Base-by-base conservation (phyloP, 1,140 invertebrate species). In the Parasteatoda tepidariorum region DNA sequence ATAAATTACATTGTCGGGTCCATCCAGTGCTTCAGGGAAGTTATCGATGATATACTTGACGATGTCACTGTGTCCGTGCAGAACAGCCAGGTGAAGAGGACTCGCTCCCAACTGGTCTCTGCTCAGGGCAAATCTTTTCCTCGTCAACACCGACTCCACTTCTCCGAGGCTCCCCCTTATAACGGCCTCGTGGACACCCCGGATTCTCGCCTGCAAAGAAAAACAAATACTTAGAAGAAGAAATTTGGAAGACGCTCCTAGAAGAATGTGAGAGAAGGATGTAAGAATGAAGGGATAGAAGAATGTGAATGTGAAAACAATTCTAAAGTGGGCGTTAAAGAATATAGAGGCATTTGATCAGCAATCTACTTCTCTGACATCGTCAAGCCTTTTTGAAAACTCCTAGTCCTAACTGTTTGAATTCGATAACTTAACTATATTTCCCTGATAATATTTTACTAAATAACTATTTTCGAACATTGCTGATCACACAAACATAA, bases 61-160 rank as follows among this genome's bases (percentile, higher is more conserved):
- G 96, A 54, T 97, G 57, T 94, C 98, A 0, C 97, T 96, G 89
- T 99, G 97, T 0, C 97, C 97, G 86, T 95, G 98, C 76, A 98
- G 91, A 0, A 95, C 94, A 7, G 97, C 96, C 62, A 97, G 95
- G 89, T 99, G 97, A 41, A 99, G 89, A 1, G 97, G 95, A 2
- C 96, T 97, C 24, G 96, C 93, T 15, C 96, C 95, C 86, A 94
- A 93, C 41, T 94, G 92, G 89, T 97, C 95, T 86, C 94, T 92
- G 18, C 95, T 95, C 55, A 96, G 92, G 7, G 95, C 96, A 87
- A 98, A 96, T 91, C 97, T 96, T 87, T 96, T 94, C 76, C 96
- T 90, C 89, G 98, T 96, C 86, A 98, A 90, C 4, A 95, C 93
- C 76, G 93, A 92, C 90, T 97, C 95, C 28, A 98, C 90, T 85